Base-by-base conservation (phyloP, 2,113 vertebrate species). In the Nycticebus coucang region DNA sequence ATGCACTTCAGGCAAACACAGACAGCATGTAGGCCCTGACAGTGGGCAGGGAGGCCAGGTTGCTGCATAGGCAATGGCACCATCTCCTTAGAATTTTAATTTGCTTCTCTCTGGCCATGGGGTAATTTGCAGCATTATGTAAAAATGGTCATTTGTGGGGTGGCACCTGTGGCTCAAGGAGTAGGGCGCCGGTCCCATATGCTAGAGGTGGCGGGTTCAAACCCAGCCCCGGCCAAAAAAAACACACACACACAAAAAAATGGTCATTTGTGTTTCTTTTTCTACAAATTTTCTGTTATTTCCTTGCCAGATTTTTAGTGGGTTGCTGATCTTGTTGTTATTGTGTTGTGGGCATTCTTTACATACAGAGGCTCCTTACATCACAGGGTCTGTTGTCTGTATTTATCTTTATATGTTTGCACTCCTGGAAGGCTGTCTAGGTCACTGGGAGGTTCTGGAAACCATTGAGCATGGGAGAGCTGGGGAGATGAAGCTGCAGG, bases 381-480 rank as follows among this genome's bases (percentile, higher is more conserved):
- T 26, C 19, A 11, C 84, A 11, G 33, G 41, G 6, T 24, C 80
- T 1, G 0, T 18, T 7, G 4, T 18, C 41, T 28, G 19, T 59
- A 11, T 1, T 0, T 7, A 4, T 53, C 64, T 71, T 50, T 28
- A 21, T 11, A 11, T 0, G 0, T 18, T 14, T 81, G 74, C 1
- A 7, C 4, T 64, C 53, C 66, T 21, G 26, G 37, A 13, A 45
- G 60, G 9, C 1, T 5, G 35, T 33, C 82, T 77, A 2, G 0
- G 77, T 53, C 19, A 19, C 11, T 5, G 0, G 4, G 68, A 59
- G 7, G 37, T 28, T 15, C 37, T 28, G 21, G 41, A 10, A 0
- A 0, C 66, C 4, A 28, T 28, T 15, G 5, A 55, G 75, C 17
- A 18, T 10, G 1, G 3, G 18, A 30, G 19, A 17, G 22, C 10